Evolutionary conservation across 2,888 invertebrate species (phyloP).

Genomic region (Amiota mariae): DNA sequence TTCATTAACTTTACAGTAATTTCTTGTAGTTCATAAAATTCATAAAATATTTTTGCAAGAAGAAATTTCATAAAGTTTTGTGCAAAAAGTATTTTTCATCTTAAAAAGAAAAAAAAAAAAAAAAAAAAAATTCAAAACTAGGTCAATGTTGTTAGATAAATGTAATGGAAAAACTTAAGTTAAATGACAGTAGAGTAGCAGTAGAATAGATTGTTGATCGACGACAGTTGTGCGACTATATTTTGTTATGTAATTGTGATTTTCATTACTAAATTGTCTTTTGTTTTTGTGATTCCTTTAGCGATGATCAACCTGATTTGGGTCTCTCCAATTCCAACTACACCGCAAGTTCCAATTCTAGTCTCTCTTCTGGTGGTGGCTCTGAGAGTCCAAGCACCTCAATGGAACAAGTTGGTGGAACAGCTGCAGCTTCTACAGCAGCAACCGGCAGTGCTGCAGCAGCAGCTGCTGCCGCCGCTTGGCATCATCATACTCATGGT

Average conservation of each 20-base stretch:
- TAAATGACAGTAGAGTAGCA: no score
- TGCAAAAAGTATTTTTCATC: neutral
- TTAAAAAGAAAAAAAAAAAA: neutral
- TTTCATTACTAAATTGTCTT: neutral
- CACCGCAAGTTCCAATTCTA: conserved; percentile 80
- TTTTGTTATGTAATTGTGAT: no score
- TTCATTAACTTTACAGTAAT: no score
- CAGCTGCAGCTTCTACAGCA: conserved; percentile 48
- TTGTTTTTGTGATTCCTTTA: conserved; percentile 73
- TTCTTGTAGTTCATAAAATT: no score
- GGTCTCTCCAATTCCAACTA: conserved; percentile 76
- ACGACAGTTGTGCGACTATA: no score
- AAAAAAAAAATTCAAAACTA: neutral
- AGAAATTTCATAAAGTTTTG: no score
- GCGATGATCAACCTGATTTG: conserved; percentile 80
- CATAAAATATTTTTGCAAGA: no score
- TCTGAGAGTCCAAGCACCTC: conserved; percentile 85
- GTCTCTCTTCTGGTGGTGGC: conserved; percentile 73
- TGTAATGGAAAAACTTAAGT: no score
- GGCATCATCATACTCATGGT: conserved; percentile 48
- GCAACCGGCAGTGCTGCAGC: conserved; percentile 39
- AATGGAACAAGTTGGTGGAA: conserved; percentile 78
- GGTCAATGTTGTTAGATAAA: no score
- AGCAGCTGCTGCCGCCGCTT: conserved; percentile 40
- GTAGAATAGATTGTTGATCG: no score